Conservation (phyloP, 2,888 invertebrate species). For the Steinernema scapterisci region DNA sequence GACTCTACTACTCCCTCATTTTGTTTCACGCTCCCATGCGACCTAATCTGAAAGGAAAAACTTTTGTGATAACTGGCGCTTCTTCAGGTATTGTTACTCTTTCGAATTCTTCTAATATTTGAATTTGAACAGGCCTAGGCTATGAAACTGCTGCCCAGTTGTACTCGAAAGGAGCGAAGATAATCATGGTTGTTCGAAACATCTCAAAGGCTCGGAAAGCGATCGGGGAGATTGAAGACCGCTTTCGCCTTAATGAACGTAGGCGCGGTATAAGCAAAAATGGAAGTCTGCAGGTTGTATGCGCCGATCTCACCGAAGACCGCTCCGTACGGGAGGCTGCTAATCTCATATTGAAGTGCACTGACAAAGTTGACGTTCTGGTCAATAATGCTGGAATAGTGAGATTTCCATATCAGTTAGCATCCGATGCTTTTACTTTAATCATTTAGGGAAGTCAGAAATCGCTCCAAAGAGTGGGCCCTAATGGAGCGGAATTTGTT, state of each 20-base stretch:
- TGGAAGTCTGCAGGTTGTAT: not conserved
- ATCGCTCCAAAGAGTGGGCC: not conserved
- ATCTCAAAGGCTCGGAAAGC: not conserved
- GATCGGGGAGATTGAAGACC: not conserved
- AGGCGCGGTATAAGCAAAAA: not conserved
- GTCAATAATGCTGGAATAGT: slow-evolving; percentile 34
- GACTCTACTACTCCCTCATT: slow-evolving; percentile 1
- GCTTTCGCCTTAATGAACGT: not conserved
- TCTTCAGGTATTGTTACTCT: slow-evolving; percentile 21
- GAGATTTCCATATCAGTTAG: not conserved
- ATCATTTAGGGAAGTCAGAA: slow-evolving; percentile 3
- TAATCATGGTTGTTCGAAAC: slow-evolving; percentile 24
- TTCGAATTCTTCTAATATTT: not conserved
- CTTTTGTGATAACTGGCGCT: slow-evolving; percentile 10
- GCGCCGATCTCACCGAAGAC: not conserved
- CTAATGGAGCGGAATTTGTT: not conserved
- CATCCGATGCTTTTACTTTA: no score
- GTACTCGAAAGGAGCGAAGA: slow-evolving; percentile 12
- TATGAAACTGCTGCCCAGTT: slow-evolving; percentile 10
- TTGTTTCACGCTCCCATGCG: not conserved
- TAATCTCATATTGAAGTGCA: not conserved
- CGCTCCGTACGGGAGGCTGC: slow-evolving; percentile 1
- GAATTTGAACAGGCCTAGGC: slow-evolving; percentile 23
- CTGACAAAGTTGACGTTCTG: slow-evolving; percentile 14
- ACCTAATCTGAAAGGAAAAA: not conserved